Evolutionary conservation across 2,888 invertebrate species (phyloP).

Genomic region (Zele albiditarsus): DNA sequence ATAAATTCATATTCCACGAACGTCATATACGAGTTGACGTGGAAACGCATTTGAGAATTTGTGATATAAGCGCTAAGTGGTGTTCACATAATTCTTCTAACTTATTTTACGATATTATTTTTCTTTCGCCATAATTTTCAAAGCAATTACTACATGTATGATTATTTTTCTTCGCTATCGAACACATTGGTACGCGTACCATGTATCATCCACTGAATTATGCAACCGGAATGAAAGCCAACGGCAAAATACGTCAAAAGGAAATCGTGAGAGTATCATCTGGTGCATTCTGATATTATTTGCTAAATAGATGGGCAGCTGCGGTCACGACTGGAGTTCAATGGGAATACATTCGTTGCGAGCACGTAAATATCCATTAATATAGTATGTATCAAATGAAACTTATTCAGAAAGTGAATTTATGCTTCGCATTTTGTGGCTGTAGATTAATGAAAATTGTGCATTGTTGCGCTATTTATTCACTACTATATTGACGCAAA

Average conservation of each 20-base stretch:
- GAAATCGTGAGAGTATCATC: neutral
- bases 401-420: no score
- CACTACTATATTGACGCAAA: neutral
- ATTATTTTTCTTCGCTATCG: neutral
- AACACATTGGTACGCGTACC: neutral
- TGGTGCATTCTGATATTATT: conserved; percentile 21
- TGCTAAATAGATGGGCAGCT: conserved; percentile 28
- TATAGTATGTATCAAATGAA: neutral
- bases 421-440: no score
- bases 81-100: neutral
- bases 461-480: neutral
- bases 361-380: neutral
- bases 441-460: no score
- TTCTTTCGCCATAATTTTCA: neutral
- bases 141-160: no score
- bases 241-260: neutral
- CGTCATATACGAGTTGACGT: neutral
- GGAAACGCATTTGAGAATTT: neutral
- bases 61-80: neutral
- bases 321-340: neutral
- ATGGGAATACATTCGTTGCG: neutral
- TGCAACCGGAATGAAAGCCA: neutral
- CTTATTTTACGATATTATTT: neutral
- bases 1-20: neutral
- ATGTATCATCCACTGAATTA: conserved; percentile 5